These are phyloP conservation scores for Ctena decussata DNA, from an alignment of 2,888 invertebrate genomes.

Conservation along the genomic window DNA sequence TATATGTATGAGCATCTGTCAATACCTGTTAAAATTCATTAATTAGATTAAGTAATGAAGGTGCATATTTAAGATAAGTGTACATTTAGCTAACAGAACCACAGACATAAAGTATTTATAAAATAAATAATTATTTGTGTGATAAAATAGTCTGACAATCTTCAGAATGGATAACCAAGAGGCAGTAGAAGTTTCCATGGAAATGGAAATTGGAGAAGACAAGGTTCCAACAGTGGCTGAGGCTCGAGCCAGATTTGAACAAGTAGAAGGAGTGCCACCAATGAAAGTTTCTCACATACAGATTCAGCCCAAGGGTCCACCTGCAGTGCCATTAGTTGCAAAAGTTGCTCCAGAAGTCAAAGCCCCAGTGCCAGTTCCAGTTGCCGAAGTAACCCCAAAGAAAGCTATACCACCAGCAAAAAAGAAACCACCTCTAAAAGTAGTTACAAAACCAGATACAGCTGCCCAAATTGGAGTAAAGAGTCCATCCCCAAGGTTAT, in stretches of 20 bases:
- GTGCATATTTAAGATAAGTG: too few species aligned
- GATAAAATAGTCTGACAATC: not conserved
- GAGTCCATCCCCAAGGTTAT: slow-evolving; percentile 58
- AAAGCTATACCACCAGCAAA: not conserved
- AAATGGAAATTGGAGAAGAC: slow-evolving; percentile 72
- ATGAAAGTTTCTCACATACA: slow-evolving; percentile 57
- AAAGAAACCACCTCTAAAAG: not conserved
- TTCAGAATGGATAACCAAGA: not conserved
- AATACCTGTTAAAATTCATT: too few species aligned
- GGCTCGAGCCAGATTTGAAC: slow-evolving; percentile 75
- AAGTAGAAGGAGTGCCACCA: slow-evolving; percentile 51
- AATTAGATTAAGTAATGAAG: too few species aligned
- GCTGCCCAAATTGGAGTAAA: slow-evolving; percentile 10
- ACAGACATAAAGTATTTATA: too few species aligned
- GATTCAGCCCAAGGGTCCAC: slow-evolving; percentile 56
- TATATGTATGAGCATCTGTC: too few species aligned
- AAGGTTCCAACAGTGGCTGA: slow-evolving; percentile 74
- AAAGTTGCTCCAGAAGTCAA: slow-evolving; percentile 27
- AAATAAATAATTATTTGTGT: too few species aligned
- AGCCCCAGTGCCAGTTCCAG: slow-evolving; percentile 22
- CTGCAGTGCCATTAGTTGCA: slow-evolving; percentile 42
- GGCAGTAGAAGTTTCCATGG: slow-evolving; percentile 25
- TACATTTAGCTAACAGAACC: too few species aligned
- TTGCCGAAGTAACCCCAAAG: not conserved
- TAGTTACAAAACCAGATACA: not conserved